A percentile compares a stretch with the other conserved stretches of the same genome.
Evolutionary conservation across 2,888 invertebrate genomes (phyloP).

Genomic region (Scotopteryx bipunctaria): DNA sequence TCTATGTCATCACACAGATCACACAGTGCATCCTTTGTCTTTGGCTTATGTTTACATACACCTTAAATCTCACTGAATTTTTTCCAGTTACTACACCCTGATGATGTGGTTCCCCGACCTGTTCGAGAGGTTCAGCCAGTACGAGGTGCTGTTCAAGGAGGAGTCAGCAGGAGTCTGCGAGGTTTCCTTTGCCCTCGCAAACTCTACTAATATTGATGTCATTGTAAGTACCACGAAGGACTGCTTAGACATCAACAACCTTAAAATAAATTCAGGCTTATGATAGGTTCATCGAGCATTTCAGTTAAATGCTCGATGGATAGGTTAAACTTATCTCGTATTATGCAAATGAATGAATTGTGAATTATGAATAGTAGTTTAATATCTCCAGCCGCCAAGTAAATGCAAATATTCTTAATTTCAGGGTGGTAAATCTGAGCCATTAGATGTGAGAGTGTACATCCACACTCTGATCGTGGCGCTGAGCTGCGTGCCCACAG

Average conservation of each 20-base stretch:
- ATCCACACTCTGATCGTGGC: constrained; percentile 83
- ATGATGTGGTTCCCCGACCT: constrained; percentile 89
- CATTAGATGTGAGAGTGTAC: constrained; percentile 77
- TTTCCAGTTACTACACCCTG: constrained; percentile 81
- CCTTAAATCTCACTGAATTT: not conserved
- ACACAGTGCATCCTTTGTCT: too few relatives aligned
- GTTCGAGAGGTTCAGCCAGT: constrained; percentile 85
- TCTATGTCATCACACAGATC: too few relatives aligned
- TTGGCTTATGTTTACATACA: too few relatives aligned
- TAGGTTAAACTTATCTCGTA: too few relatives aligned
- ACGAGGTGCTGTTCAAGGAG: constrained; percentile 64
- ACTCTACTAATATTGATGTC: constrained; percentile 44
- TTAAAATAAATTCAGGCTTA: too few relatives aligned
- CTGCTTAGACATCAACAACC: too few relatives aligned
- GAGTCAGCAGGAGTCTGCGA: constrained; percentile 80
- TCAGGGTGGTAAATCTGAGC: constrained; percentile 54
- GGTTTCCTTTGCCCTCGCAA: constrained; percentile 73
- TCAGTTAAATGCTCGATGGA: too few relatives aligned
- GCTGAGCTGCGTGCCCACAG: constrained; percentile 82
- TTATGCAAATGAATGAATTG: too few relatives aligned
- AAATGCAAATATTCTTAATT: not conserved
- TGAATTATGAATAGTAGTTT: too few relatives aligned
- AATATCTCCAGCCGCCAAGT: not conserved
- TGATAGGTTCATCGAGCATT: too few relatives aligned
- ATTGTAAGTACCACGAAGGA: constrained; percentile 46